Evolutionary conservation across 1,140 invertebrate genomes (phyloP).

Genomic region (Polypedilum pembai): DNA sequence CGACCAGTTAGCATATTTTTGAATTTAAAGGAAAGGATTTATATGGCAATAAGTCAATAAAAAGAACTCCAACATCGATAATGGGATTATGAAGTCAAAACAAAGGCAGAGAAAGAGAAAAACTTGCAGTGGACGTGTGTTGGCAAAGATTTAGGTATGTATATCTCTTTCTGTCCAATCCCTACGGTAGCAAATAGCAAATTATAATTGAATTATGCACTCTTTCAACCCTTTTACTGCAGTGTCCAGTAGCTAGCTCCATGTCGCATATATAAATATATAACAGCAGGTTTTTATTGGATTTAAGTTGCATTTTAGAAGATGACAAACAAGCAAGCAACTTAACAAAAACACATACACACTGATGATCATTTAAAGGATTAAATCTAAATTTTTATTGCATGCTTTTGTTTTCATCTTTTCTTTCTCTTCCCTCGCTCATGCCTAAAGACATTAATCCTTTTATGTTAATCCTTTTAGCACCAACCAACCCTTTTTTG

Average conservation of each 20-base stretch:
- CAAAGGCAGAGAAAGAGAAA: not conserved
- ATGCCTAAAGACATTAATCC: conserved; percentile 11
- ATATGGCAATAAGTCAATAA: conserved; percentile 26
- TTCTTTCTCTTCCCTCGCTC: not conserved
- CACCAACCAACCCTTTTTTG: not conserved
- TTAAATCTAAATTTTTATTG: conserved; percentile 25
- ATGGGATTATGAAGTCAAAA: conserved; percentile 28
- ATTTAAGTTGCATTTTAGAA: not conserved
- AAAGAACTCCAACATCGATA: conserved; percentile 2
- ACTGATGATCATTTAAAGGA: conserved; percentile 20
- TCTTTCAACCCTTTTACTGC: conserved; percentile 24
- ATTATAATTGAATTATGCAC: conserved; percentile 28
- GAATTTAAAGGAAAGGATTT: not conserved
- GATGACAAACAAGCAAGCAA: no score
- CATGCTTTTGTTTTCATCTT: conserved; percentile 8
- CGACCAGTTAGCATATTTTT: not conserved
- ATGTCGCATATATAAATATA: not conserved
- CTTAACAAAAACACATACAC: not conserved
- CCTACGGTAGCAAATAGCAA: conserved; percentile 21
- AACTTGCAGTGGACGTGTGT: not conserved
- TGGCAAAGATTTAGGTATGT: not conserved
- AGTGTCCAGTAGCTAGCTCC: conserved; percentile 17
- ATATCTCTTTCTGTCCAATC: not conserved
- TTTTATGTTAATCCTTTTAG: conserved; percentile 19
- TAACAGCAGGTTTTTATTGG: conserved; percentile 28